phyloP scores from a whole-genome alignment of 2,888 invertebrate species.

The Creontiades dilutus region DNA sequence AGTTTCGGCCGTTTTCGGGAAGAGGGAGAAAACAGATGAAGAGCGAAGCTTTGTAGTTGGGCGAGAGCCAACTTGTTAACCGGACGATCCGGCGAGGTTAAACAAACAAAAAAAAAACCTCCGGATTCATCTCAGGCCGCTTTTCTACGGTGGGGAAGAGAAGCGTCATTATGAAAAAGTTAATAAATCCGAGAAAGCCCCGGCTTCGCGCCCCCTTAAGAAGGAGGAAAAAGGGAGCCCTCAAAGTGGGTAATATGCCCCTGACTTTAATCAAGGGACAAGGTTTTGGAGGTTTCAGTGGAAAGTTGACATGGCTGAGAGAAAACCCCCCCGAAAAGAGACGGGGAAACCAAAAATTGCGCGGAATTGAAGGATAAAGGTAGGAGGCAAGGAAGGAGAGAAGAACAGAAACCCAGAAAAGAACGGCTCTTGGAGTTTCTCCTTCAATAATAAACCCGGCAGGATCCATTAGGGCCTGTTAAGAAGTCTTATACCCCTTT shows the following conservation, averaged over 20 bases:
- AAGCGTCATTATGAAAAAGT: conserved; percentile 63
- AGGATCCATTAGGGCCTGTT: conserved; percentile 72
- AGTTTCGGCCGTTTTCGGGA: conserved; percentile 51
- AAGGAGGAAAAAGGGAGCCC: background rate
- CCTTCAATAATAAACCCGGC: conserved; percentile 70
- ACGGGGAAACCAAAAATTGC: conserved; percentile 25
- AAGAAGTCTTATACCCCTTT: conserved; percentile 69
- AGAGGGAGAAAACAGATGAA: background rate
- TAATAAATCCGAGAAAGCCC: conserved; percentile 56
- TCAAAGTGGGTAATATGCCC: conserved; percentile 65
- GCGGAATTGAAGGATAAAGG: conserved; percentile 50
- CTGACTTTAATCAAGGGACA: conserved; percentile 56
- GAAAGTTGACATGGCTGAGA: conserved; percentile 46
- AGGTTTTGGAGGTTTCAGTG: conserved; percentile 20
- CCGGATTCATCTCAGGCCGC: conserved; percentile 33
- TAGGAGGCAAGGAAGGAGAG: conserved; percentile 68
- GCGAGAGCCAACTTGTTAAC: conserved; percentile 38
- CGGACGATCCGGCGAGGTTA: conserved; percentile 34
- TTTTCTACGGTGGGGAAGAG: background rate
- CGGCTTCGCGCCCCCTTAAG: background rate
- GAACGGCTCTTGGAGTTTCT: conserved; percentile 65
- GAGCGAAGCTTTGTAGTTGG: conserved; percentile 34
- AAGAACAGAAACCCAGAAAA: conserved; percentile 67
- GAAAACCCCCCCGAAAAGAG: background rate
- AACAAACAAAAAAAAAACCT: background rate